Evolutionary conservation across 2,113 vertebrate species (phyloP).

Genomic region (Coracopsis vasa): DNA sequence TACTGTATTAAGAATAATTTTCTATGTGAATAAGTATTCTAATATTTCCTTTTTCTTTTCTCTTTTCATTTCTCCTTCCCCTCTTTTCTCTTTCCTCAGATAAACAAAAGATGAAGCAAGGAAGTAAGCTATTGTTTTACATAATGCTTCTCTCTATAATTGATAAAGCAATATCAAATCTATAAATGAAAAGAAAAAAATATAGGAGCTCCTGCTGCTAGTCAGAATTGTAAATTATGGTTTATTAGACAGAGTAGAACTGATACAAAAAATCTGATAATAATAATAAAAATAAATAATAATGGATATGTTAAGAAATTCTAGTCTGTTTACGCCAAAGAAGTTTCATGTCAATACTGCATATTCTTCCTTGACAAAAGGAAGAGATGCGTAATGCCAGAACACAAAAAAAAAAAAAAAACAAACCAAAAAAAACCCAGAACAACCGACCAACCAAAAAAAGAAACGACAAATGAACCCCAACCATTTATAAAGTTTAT

Average conservation of each 20-base stretch:
- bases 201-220: neutral
- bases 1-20: neutral
- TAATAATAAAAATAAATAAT: neutral
- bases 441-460: neutral
- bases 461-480: neutral
- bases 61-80: neutral
- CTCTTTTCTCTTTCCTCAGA: slow-evolving; percentile 1
- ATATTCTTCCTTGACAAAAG: neutral
- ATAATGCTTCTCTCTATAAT: neutral
- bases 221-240: neutral
- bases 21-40: neutral
- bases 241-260: neutral
- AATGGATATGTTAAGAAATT: neutral
- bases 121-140: slow-evolving; percentile 50
- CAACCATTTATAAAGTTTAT: neutral
- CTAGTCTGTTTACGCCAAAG: neutral
- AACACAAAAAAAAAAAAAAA: neutral
- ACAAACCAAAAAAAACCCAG: accelerated
- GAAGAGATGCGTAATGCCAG: neutral
- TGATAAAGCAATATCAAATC: neutral
- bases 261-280: neutral
- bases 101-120: slow-evolving; percentile 38
- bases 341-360: neutral
- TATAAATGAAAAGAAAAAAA: neutral
- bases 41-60: neutral